A percentile compares a stretch with the other conserved stretches of the same genome.
Conservation (phyloP, 2,888 invertebrate genomes). For the Drosophila buzzatii region DNA sequence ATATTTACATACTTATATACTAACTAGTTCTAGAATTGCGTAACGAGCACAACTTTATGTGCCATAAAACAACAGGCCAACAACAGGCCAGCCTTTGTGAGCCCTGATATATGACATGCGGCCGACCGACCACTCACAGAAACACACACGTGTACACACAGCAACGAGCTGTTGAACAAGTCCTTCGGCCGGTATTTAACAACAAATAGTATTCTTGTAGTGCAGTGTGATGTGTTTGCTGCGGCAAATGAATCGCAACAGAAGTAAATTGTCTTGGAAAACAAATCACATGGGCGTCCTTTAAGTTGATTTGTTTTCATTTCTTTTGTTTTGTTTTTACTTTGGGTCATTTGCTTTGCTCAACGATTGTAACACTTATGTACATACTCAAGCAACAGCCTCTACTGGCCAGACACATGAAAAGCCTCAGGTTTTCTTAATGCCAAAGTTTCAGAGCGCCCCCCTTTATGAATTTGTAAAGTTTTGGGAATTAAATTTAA, state of each 20-base stretch:
- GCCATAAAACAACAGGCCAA: slow-evolving; percentile 60
- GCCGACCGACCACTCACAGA: slow-evolving; percentile 12
- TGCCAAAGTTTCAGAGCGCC: slow-evolving; percentile 19
- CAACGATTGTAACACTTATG: slow-evolving; percentile 32
- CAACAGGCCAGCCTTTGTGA: slow-evolving; percentile 23
- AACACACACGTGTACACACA: slow-evolving; percentile 1
- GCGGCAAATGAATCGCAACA: slow-evolving; percentile 62
- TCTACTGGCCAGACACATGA: background rate
- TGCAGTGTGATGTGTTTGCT: slow-evolving; percentile 25
- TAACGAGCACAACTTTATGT: slow-evolving; percentile 64
- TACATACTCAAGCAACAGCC: slow-evolving; percentile 11
- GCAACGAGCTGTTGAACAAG: slow-evolving; percentile 36
- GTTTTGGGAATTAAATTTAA: slow-evolving; percentile 40
- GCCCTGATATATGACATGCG: slow-evolving; percentile 31
- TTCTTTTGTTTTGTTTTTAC: slow-evolving; percentile 15
- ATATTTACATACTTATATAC: slow-evolving; percentile 38
- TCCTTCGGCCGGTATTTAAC: slow-evolving; percentile 70
- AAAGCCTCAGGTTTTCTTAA: slow-evolving; percentile 10
- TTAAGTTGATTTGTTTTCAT: slow-evolving; percentile 50
- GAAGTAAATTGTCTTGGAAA: slow-evolving; percentile 47
- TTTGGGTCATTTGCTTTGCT: slow-evolving; percentile 37
- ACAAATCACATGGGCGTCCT: slow-evolving; percentile 60
- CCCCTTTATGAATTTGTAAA: slow-evolving; percentile 28
- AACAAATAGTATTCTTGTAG: slow-evolving; percentile 46
- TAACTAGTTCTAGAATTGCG: slow-evolving; percentile 40